Evolutionary conservation across 1,140 invertebrate genomes (phyloP).

Genomic region (Ceratosolen fusciceps): DNA sequence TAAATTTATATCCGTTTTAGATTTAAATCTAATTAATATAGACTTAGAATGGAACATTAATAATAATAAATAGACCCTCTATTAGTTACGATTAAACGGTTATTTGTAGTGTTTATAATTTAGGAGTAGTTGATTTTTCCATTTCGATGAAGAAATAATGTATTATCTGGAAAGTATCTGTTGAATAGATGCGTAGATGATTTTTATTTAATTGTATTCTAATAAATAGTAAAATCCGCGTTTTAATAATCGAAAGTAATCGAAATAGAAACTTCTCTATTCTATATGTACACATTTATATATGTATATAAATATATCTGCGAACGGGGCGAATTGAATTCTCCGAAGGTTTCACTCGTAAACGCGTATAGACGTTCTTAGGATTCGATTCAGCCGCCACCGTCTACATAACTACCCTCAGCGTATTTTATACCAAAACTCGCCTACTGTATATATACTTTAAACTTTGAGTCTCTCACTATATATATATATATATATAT

Average conservation of each 20-base stretch:
- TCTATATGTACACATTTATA: too few relatives aligned
- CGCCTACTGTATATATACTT: conserved; percentile 22
- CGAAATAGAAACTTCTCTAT: neutral
- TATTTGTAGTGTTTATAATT: too few relatives aligned
- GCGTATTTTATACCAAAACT: conserved; percentile 28
- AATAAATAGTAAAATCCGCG: neutral
- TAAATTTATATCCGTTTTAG: too few relatives aligned
- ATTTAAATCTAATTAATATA: too few relatives aligned
- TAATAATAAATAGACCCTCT: too few relatives aligned
- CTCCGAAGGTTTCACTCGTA: conserved; percentile 51
- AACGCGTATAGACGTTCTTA: conserved; percentile 55
- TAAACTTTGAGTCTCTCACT: neutral
- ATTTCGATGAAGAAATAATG: too few relatives aligned
- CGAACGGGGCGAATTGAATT: conserved; percentile 19
- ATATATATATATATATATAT: neutral
- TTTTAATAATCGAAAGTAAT: neutral
- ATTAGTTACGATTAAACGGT: too few relatives aligned
- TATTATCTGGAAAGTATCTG: too few relatives aligned
- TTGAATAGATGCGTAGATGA: too few relatives aligned
- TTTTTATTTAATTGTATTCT: neutral
- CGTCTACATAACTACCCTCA: conserved; percentile 15
- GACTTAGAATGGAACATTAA: too few relatives aligned
- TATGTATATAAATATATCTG: conserved; percentile 2
- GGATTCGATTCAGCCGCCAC: conserved; percentile 23
- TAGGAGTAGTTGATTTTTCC: too few relatives aligned